Conservation (phyloP, 2,888 invertebrate species). For the Smittia aterrima region DNA sequence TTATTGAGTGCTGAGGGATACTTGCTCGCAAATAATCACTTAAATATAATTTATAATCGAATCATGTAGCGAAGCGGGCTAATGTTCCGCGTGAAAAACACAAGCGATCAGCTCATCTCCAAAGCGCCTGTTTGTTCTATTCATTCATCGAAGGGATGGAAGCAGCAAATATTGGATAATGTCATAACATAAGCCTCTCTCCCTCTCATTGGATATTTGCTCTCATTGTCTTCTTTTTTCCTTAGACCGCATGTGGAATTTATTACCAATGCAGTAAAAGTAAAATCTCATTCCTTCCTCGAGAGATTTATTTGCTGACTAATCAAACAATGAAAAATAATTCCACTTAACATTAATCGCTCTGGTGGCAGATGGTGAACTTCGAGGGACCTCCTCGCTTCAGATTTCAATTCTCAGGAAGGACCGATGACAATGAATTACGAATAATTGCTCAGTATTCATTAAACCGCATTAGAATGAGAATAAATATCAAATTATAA, state of each 20-base stretch:
- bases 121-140: neutral
- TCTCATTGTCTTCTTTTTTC: neutral
- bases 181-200: neutral
- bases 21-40: neutral
- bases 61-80: neutral
- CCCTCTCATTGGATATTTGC: neutral
- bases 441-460: neutral
- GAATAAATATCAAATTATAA: conserved; percentile 11
- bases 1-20: neutral
- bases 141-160: neutral
- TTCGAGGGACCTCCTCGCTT: neutral
- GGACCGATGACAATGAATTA: neutral
- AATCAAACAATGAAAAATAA: conserved; percentile 7
- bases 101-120: neutral
- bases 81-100: neutral
- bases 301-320: neutral
- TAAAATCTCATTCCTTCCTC: neutral
- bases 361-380: neutral
- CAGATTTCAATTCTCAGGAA: neutral
- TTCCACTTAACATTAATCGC: conserved; percentile 8
- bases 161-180: neutral
- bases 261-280: neutral
- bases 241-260: neutral
- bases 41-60: neutral
- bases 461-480: neutral